Evolutionary conservation across 2,113 vertebrate species (phyloP).

Genomic region (Hippocampus abdominalis): DNA sequence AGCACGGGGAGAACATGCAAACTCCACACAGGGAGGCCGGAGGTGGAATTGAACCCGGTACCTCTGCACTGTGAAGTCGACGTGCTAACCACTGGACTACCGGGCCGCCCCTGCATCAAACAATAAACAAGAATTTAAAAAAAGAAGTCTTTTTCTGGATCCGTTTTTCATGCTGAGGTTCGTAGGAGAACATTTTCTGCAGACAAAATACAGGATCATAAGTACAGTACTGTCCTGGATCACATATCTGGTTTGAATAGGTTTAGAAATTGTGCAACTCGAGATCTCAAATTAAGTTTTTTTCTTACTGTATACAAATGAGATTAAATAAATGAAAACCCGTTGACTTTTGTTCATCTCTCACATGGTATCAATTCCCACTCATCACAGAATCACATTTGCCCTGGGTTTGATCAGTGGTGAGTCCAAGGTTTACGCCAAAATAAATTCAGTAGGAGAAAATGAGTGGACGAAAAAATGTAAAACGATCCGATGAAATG

Average conservation of each 20-base stretch:
- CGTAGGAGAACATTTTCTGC: slow-evolving; percentile 30
- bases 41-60: too few species aligned
- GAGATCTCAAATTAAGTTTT: background rate
- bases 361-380: background rate
- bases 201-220: background rate
- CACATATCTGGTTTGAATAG: background rate
- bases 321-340: background rate
- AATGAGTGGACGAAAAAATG: background rate
- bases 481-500: background rate
- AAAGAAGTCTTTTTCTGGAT: too few species aligned
- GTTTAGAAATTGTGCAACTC: background rate
- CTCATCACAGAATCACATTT: too few species aligned
- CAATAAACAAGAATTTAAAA: slow-evolving; percentile 3
- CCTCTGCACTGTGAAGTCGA: too few species aligned
- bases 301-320: background rate
- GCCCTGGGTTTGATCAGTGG: too few species aligned
- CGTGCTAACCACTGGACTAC: too few species aligned
- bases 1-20: too few species aligned
- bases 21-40: too few species aligned
- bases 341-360: too few species aligned
- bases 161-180: background rate
- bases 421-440: too few species aligned
- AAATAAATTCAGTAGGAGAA: background rate
- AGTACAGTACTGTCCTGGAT: background rate
- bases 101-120: slow-evolving; percentile 21